Percentiles rank a stretch among this genome's conserved stretches.
These are phyloP conservation scores for Melanocharis versteri DNA, from an alignment of 2,113 vertebrate genomes.

Conservation along the genomic window DNA sequence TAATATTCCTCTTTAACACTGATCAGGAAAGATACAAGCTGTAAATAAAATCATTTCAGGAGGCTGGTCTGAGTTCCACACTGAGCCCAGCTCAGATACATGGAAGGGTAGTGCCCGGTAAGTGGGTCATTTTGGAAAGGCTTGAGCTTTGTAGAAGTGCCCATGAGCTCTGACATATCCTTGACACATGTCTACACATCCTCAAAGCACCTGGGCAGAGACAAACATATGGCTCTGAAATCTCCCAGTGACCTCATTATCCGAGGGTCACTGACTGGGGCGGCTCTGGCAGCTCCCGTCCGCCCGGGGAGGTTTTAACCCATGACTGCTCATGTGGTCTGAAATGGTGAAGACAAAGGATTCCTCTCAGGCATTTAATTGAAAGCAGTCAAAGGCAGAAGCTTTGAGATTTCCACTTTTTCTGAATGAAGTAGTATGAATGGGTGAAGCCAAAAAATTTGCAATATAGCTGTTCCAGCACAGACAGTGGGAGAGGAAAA, in stretches of 20 bases:
- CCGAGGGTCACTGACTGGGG: neutral
- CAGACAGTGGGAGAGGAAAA: neutral
- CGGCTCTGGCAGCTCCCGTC: neutral
- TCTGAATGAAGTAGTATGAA: neutral
- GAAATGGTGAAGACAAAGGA: constrained; percentile 15
- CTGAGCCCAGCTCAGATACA: neutral
- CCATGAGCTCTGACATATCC: constrained; percentile 43
- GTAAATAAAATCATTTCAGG: neutral
- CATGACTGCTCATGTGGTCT: neutral
- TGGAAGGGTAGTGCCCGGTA: accelerated
- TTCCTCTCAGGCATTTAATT: constrained; percentile 34
- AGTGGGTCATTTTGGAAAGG: neutral
- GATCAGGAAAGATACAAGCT: neutral
- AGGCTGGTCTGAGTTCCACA: neutral
- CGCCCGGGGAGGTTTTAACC: constrained; percentile 41
- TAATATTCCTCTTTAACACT: neutral
- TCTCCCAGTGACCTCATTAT: constrained; percentile 36
- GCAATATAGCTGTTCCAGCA: neutral
- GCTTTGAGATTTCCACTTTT: neutral
- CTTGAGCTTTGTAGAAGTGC: neutral
- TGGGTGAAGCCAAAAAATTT: neutral
- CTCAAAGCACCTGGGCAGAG: constrained; percentile 45
- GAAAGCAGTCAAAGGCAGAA: constrained; percentile 16
- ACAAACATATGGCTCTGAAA: constrained; percentile 42
- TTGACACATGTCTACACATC: constrained; percentile 60